Conservation (phyloP, 1,140 invertebrate genomes). For the Papilio xuthus region DNA sequence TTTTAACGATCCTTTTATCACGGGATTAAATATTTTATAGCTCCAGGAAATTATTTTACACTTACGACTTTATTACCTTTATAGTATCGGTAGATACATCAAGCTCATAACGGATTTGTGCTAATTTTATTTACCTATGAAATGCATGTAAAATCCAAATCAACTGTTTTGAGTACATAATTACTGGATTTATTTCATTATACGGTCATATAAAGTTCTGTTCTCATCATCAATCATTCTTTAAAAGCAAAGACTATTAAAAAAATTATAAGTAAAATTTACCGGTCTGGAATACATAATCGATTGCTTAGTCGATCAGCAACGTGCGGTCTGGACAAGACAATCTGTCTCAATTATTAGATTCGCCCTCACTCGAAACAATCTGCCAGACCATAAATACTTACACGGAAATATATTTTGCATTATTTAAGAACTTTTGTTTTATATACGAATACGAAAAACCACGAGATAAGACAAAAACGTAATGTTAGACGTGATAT, state of each 20-base stretch:
- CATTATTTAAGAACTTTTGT: neutral
- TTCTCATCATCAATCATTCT: neutral
- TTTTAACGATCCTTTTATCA: neutral
- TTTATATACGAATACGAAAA: neutral
- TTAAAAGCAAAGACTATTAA: neutral
- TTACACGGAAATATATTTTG: neutral
- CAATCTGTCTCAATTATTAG: constrained; percentile 22
- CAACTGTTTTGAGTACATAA: neutral
- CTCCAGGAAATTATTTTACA: neutral
- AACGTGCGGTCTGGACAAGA: neutral
- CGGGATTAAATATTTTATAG: neutral
- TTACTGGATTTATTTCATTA: neutral
- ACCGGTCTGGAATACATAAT: neutral
- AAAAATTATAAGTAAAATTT: neutral
- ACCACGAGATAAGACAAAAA: neutral
- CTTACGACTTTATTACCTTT: neutral
- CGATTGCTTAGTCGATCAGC: constrained; percentile 12
- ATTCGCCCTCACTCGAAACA: constrained; percentile 2
- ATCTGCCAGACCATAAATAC: neutral
- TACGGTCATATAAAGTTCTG: too few relatives aligned
- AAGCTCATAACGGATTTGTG: neutral
- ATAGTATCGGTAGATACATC: neutral
- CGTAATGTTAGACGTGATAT: neutral
- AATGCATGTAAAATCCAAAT: too few relatives aligned
- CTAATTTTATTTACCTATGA: too few relatives aligned